Evolutionary conservation across 2,797 vertebrate species (phyloP).

Genomic region (Tachyglossus aculeatus): DNA sequence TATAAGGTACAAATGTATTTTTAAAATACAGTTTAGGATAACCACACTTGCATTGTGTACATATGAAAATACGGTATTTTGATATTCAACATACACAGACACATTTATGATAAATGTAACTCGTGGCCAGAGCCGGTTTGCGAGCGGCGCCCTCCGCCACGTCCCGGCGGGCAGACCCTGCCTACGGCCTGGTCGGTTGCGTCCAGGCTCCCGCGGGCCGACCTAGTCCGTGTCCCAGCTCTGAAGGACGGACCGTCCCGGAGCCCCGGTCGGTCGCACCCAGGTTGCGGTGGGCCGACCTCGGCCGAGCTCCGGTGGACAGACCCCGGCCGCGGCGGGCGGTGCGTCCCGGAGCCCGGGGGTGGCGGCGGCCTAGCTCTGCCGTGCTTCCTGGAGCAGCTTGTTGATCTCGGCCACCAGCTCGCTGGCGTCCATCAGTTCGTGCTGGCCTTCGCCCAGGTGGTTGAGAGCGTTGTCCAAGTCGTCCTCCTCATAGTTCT

Average conservation of each 20-base stretch:
- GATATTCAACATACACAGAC: slow-evolving; percentile 99
- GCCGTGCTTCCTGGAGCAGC: slow-evolving; percentile 94
- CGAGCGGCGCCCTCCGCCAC: too few species aligned
- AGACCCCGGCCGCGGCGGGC: too few species aligned
- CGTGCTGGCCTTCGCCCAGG: slow-evolving; percentile 91
- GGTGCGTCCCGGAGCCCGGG: too few species aligned
- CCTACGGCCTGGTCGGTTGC: too few species aligned
- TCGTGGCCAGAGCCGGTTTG: slow-evolving; percentile 84
- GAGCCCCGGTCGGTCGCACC: too few species aligned
- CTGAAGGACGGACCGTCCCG: too few species aligned
- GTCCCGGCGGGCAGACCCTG: too few species aligned
- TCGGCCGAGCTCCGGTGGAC: too few species aligned
- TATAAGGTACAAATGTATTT: slow-evolving; percentile 99
- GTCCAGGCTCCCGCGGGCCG: too few species aligned
- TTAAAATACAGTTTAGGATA: slow-evolving; percentile 99
- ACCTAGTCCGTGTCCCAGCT: too few species aligned
- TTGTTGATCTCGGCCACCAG: slow-evolving; percentile 98
- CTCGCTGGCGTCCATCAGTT: slow-evolving; percentile 98
- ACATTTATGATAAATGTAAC: slow-evolving; percentile 97
- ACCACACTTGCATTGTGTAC: slow-evolving; percentile 98
- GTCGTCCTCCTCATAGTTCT: slow-evolving; percentile 97
- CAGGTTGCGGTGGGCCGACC: too few species aligned
- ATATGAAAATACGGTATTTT: slow-evolving; percentile 95
- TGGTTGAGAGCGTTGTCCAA: slow-evolving; percentile 94
- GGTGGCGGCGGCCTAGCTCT: too few species aligned